Evolutionary conservation across 2,797 vertebrate species (phyloP), one percentile per base, ranked within the genome.

Genomic region (Champsocephalus gunnari): DNA sequence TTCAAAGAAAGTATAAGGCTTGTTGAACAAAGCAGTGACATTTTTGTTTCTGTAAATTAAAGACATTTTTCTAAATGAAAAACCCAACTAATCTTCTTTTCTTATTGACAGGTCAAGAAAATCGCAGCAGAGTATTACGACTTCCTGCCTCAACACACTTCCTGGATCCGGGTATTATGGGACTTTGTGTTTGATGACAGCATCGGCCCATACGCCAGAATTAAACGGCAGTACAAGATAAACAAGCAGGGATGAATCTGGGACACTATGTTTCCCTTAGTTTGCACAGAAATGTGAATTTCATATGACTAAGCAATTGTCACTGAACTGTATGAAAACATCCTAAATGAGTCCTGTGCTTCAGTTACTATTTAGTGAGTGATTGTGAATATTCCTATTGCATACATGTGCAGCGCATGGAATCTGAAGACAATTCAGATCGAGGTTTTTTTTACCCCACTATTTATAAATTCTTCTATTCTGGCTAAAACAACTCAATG

Each of bases 51-150:
- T n/a, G 4, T 49, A 38, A 38, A 7, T 38, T 38, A 38, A 38
- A 38, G 14, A 44, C 6, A 4, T 41, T 49, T 2, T 43, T 38
- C n/a, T 32, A 12, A 13, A 5, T 28, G 4, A 14, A 12, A 14
- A 5, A 41, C 5, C 58, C 1, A 24, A 55, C 9, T 43, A 8
- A 24, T 45, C 10, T 16, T 16, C 5, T 60, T 21, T 62, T 59
- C 49, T 72, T 74, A 2, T 82, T 71, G n/a, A 24, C 93, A 99
- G 98, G 98, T 99, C 71, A 97, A 96, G 92, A 94, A 96, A 93
- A 99, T 99, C 0, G 98, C 98, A 24, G 94, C 98, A 0, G 98
- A 99, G 85, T 99, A 96, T 91, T 99, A 99, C 0, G 96, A 99
- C 90, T 92, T 88, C 49, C 94, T 99, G 74, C 98, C 98, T 3